Conservation (phyloP, 2,113 vertebrate species). For the Eubucco bourcierii region DNA sequence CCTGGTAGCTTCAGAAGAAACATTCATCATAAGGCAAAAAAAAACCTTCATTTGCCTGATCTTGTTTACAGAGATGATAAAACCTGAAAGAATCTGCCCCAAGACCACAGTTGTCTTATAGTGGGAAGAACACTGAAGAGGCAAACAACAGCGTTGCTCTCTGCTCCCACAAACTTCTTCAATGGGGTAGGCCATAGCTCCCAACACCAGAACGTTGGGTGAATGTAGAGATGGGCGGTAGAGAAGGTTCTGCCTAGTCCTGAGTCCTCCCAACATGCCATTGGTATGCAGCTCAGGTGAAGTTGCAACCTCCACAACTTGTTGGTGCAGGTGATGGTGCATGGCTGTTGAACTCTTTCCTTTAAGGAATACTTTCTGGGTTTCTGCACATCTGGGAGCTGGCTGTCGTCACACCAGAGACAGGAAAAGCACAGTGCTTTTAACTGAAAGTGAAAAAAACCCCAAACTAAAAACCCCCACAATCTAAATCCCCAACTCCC, state of each 20-base stretch:
- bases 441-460: background rate
- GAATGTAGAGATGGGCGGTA: background rate
- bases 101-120: background rate
- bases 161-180: background rate
- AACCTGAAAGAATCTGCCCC: background rate
- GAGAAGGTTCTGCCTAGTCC: background rate
- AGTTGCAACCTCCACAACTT: background rate
- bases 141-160: background rate
- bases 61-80: background rate
- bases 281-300: accelerated
- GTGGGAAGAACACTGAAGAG: background rate
- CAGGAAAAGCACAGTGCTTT: background rate
- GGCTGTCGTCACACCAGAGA: background rate
- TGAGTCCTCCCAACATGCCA: background rate
- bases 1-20: background rate
- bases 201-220: background rate
- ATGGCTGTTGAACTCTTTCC: background rate
- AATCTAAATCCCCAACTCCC: accelerated
- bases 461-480: background rate
- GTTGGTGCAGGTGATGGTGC: background rate
- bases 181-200: accelerated
- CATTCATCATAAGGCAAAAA: background rate
- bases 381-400: background rate
- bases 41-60: background rate
- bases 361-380: background rate